Evolutionary conservation across 2,113 vertebrate genomes (phyloP).

Genomic region (Chamaetylas fuelleborni): DNA sequence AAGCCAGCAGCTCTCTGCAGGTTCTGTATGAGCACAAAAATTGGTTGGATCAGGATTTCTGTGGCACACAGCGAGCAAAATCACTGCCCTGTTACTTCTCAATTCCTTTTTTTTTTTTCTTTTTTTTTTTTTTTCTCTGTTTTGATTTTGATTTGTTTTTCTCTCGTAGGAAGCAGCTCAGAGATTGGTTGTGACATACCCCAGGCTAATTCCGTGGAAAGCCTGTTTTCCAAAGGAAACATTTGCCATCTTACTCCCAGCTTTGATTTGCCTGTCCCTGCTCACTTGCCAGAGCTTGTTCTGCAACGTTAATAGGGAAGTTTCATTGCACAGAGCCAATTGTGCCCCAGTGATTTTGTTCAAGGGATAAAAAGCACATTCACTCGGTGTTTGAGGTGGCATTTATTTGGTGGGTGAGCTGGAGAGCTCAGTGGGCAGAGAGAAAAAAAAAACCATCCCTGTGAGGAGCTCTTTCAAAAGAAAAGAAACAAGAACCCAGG

Average conservation of each 20-base stretch:
- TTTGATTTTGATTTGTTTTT: neutral
- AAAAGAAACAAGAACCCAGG: slow-evolving; percentile 10
- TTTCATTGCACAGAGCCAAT: slow-evolving; percentile 1
- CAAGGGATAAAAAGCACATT: neutral
- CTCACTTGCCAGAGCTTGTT: neutral
- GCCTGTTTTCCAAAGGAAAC: neutral
- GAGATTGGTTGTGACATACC: neutral
- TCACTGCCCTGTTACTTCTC: neutral
- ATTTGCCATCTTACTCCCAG: slow-evolving; percentile 1
- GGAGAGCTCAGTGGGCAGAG: neutral
- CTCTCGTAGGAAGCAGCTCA: neutral
- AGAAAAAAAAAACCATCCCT: neutral
- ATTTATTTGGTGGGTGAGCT: neutral
- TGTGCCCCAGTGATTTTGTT: neutral
- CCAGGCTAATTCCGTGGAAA: neutral
- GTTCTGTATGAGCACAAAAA: neutral
- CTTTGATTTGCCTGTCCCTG: slow-evolving; percentile 5
- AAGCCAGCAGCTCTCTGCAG: neutral
- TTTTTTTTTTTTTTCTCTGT: neutral
- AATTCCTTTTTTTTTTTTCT: neutral
- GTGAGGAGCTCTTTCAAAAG: neutral
- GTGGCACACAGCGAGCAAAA: neutral
- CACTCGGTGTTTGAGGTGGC: neutral
- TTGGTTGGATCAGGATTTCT: neutral
- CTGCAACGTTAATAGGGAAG: rapidly evolving